Conservation (phyloP, 2,113 vertebrate species). For the Montifringilla adamsi region DNA sequence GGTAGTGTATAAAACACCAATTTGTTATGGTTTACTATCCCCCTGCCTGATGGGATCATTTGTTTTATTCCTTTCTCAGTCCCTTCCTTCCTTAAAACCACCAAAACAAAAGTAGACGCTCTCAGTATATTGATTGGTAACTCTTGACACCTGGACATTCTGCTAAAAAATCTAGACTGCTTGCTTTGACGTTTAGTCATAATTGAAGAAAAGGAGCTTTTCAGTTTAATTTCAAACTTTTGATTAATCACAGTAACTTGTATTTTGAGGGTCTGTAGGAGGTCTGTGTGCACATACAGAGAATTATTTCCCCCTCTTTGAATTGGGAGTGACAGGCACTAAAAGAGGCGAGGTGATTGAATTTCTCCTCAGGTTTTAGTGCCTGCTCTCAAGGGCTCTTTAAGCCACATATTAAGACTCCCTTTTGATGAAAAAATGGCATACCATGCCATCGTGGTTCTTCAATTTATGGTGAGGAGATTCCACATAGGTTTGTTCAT, state of each 20-base stretch:
- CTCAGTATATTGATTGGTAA: background rate
- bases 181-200: constrained; percentile 3
- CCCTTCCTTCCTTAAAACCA: background rate
- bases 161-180: background rate
- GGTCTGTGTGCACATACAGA: background rate
- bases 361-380: background rate
- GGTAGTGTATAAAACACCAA: background rate
- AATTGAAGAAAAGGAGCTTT: background rate
- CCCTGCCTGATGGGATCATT: background rate
- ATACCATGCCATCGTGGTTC: background rate
- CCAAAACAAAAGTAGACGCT: background rate
- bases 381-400: background rate
- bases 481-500: background rate
- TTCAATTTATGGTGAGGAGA: background rate
- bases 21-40: background rate
- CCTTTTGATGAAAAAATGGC: background rate
- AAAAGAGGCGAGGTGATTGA: background rate
- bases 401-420: background rate
- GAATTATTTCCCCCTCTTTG: background rate
- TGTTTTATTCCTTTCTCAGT: background rate
- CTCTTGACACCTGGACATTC: background rate
- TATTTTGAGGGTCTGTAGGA: background rate
- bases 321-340: background rate
- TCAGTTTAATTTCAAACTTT: background rate
- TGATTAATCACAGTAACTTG: background rate